These are phyloP conservation scores for Cricetomys ansorgei DNA, from an alignment of 2,113 vertebrate genomes.

Conservation along the genomic window DNA sequence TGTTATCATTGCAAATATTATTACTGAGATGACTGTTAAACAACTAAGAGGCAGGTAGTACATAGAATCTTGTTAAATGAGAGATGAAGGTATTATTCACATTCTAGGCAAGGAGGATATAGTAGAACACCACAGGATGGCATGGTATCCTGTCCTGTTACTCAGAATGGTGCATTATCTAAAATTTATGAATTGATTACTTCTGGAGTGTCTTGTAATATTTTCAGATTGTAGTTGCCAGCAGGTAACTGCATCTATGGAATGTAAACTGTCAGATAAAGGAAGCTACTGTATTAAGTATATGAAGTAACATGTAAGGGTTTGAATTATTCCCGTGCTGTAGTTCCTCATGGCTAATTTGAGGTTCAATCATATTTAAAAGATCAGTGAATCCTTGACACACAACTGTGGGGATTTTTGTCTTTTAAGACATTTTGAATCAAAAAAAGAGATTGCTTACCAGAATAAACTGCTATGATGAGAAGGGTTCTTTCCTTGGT, in stretches of 20 bases:
- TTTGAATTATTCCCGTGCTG: background rate
- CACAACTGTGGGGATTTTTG: constrained; percentile 27
- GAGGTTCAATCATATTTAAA: constrained; percentile 43
- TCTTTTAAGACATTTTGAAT: constrained; percentile 40
- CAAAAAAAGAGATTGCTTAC: constrained; percentile 29
- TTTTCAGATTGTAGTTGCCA: background rate
- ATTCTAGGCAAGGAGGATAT: background rate
- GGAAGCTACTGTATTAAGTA: constrained; percentile 15
- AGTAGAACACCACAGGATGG: background rate
- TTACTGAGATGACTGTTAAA: background rate
- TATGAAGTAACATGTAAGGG: background rate
- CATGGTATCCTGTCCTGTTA: background rate
- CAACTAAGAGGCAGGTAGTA: background rate
- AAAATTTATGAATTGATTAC: background rate
- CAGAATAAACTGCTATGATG: constrained; percentile 37
- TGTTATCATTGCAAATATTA: background rate
- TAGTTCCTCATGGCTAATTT: background rate
- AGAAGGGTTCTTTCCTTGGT: background rate
- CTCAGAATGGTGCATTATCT: background rate
- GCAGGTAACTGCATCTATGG: background rate
- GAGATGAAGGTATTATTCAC: background rate
- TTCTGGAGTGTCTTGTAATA: background rate
- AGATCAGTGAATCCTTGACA: constrained; percentile 7
- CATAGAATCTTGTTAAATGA: background rate
- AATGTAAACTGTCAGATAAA: background rate